Base-by-base conservation (phyloP, 2,888 invertebrate species). In the Ochropleura plecta region DNA sequence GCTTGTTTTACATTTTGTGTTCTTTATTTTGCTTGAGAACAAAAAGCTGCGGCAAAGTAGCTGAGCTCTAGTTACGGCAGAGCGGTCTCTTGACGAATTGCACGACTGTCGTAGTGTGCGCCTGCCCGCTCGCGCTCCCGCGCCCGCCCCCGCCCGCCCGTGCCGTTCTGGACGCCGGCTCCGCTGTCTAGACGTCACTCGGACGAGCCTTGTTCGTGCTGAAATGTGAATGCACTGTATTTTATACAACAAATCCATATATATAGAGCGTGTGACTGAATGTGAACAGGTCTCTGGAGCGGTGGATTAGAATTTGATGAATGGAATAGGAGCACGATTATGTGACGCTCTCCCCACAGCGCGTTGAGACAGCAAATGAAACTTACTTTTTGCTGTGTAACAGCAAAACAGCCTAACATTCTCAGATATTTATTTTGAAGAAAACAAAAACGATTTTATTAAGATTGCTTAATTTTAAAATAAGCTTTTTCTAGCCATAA, bases 41-140 rank as follows among this genome's bases (percentile, higher is more conserved):
- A 90, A 90, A 90, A 90, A 87, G 79, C 81, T 81, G 75, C 44
- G 76, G 73, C 30, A 70, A 76, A 81, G 75, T 78, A 83, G 75
- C 74, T 49, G 69, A 80, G 73, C 84, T 82, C 81, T 83, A 82
- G 86, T 86, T 86, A 84, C 77, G 85, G 85, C 74, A 86, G 85
- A 90, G 88, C 84, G 77, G 78, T 85, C 83, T 89, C 88, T 90
- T 92, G 93, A 93, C 90, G 90, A 88, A 93, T 93, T 91, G 90
- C 88, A 78, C 86, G 80, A 81, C 73, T 87, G 85, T 83, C 81
- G 81, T 79, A 79, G 81, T 86, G 85, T 81, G 77, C 77, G 79
- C 77, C 78, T 14, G 53, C 63, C 57, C 48, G 40, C 8, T 16
- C 9, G 10, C 18, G 46, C 48, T 5, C 9, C 42, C 57, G 48